Base-by-base conservation (phyloP, 2,113 vertebrate species). In the Trematomus loennbergii region DNA sequence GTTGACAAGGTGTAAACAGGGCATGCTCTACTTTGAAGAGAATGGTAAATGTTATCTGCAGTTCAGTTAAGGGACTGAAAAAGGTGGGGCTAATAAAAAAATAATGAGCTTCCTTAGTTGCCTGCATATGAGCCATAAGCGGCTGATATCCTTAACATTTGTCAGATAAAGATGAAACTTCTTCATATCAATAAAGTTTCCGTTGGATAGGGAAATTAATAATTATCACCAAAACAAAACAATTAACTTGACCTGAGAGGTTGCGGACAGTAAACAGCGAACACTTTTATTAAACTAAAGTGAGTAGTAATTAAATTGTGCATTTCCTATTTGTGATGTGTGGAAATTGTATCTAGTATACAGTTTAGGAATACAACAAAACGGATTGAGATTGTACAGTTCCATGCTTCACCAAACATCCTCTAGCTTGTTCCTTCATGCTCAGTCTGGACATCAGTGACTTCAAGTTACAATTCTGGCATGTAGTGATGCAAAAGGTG, bases 1-100 rank as follows among this genome's bases (percentile, higher is more conserved):
- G 82, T 43, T 79, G 66, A 87, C 79, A 36, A 53, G 65, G 50
- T 77, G 69, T 64, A 69, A 64, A 83, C 52, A 73, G 46, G n/a
- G 6, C 6, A 3, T 20, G n/a, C 25, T 62, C 17, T 58, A 15
- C 61, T 72, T 50, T 57, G 50, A 65, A 1, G 4, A 52, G 1
- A 2, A 33, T 74, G 63, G 48, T 69, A 73, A 69, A 58, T 58
- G 50, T 77, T 50, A 49, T 77, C 6, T 49, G 65, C 68, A 20
- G 58, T 17, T 12, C 43, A 63, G 49, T 20, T 48, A 12, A 66
- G 40, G 16, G 16, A 43, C 52, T 54, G 9, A 45, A 61, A 40
- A 50, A 65, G 25, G 54, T 72, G 54, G 12, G 20, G 25, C 5
- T 58, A 15, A 53, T 20, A 54, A 60, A 48, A 40, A 69, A 33